Conservation (phyloP, 2,113 vertebrate genomes). For the Crotalus horridus region DNA sequence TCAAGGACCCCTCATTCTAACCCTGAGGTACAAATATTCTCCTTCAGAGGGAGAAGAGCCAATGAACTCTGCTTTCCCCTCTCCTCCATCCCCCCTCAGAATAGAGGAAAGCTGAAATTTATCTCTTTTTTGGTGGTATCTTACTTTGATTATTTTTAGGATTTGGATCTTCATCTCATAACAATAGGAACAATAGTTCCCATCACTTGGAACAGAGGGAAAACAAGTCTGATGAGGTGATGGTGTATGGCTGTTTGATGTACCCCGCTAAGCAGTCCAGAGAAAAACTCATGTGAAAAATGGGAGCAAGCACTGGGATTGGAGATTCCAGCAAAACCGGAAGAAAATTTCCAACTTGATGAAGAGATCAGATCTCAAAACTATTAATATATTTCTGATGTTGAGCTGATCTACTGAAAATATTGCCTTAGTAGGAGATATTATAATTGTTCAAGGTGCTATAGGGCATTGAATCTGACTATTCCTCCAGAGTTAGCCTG, state of each 20-base stretch:
- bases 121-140: background rate
- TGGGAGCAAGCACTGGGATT: background rate
- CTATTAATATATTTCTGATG: background rate
- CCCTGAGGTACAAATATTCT: background rate
- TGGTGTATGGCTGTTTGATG: background rate
- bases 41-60: background rate
- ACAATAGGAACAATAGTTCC: background rate
- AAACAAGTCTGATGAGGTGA: background rate
- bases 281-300: background rate
- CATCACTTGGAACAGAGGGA: background rate
- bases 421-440: background rate
- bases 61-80: background rate
- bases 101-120: background rate
- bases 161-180: background rate
- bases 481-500: background rate
- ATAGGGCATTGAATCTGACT: background rate
- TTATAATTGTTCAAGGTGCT: background rate
- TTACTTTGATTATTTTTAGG: background rate
- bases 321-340: background rate
- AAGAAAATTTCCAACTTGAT: background rate
- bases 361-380: background rate
- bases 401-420: background rate
- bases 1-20: background rate
- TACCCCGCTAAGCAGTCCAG: background rate
- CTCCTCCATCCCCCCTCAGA: background rate